Base-by-base conservation (phyloP, 1,140 invertebrate species). In the Trichogramma pretiosum region DNA sequence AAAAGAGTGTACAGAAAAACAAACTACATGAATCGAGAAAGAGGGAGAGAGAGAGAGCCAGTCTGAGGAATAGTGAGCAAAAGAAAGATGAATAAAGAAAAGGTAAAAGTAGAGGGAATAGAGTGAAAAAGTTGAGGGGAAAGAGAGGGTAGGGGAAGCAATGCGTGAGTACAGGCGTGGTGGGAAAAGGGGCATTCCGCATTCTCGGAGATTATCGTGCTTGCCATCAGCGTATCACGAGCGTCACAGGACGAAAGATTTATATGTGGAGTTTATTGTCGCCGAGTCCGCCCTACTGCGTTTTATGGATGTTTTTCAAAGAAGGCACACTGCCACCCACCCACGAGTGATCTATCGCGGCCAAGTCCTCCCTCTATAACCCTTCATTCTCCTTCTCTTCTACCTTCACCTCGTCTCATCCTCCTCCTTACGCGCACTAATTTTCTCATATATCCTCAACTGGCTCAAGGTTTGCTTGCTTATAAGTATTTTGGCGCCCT, bases 231-330 rank as follows among this genome's bases (percentile, higher is more conserved):
- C 66, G 69, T 72, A 72, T 72, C 69, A 70, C 66, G 60, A 5
- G 67, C 68, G 69, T 70, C 67, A 70, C 65, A 62, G 63, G 65
- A 65, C n/a, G 24, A 64, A 70, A 72, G 69, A 72, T 72, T 72
- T 72, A 72, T 72, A 72, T 68, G 69, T 70, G 68, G 68, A 72
- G 69, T 72, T 70, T 72, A 72, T 72, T 72, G 69, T 70, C 69
- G 67, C 69, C 67, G 68, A 70, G 67, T 70, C 68, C 68, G 68
- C 69, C 69, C 69, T 70, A 72, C 69, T 70, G 69, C 68, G 66
- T 70, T 70, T 70, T 70, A 70, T 72, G 68, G 69, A 70, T 70
- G 69, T 70, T 72, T 70, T 72, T 72, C 69, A 66, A 70, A 72
- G 69, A 67, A 72, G 61, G 59, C 53, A 51, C 56, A 23, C 67